Evolutionary conservation across 35 echinoderm and acorn worm genomes (phyloP), one percentile per base, ranked within the genome.

Genomic region (Lytechinus variegatus): DNA sequence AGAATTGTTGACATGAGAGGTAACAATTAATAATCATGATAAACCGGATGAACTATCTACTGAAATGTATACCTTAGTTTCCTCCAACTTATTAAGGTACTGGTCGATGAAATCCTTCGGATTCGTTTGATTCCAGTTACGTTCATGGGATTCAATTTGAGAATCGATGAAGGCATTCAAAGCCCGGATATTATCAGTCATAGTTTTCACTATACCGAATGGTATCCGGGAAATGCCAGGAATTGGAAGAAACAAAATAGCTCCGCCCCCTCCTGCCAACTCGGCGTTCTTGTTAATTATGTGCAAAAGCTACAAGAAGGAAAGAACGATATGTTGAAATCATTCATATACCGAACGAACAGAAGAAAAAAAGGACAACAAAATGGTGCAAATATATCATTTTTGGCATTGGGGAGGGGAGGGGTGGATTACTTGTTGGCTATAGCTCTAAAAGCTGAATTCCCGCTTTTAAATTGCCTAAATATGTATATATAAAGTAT

Each of bases 61-160:
- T 44, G 33, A 44, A 44, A 44, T 44, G 0, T 27, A 28, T 54
- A 86, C 55, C 71, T 97, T 94, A 58, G 96, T 95, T 55, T 96
- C 86, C 9, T 66, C 72, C 27, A 97, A 94, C 53, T 96, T 87
- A 14, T 89, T 87, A n/a, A 97, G 87, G 55, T 96, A 96, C 16
- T 52, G 87, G 61, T 98, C 96, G 54, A 97, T 96, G 92, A 98
- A 98, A 87, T 98, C 93, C 51, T 61, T 51, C 51, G 92, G 92
- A 54, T 98, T 87, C 7, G 92, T 58, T 0, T 86, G 93, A 28
- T 97, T 95, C 5, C 91, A 88, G 3, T n/a, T 92, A 27, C 54
- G 16, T 79, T 53, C 19, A 79, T 97, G 96, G 12, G 95, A 71
- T 14, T 86, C 55, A 52, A 96, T 55, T 24, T 96, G 94, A 13